Base-by-base conservation (phyloP, 2,797 vertebrate genomes). In the Phataginus tricuspis region DNA sequence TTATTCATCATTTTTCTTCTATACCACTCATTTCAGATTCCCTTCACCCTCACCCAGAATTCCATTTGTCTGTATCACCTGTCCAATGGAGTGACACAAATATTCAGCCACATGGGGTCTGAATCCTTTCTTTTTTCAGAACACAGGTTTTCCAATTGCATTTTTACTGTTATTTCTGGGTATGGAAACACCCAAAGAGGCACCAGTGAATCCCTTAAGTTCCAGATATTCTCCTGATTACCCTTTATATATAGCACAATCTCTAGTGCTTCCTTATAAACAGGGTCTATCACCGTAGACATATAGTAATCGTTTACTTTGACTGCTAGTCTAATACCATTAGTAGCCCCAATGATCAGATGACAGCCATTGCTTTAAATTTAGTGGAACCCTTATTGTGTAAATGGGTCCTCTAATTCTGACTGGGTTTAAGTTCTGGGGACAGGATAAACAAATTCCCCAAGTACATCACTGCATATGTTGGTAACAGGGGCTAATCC, bases 391-490 rank as follows among this genome's bases (percentile, higher is more conserved):
- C 10, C 2, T 51, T 53, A 77, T 31, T 86, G 1, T 92, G 7
- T 2, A 37, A 18, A 2, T 31, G 2, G 15, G 12, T 0, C 0
- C 1, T 77, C 1, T 11, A 27, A 57, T 71, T 88, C 3, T 79
- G 63, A 75, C 29, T 13, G 19, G 4, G 7, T 37, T 95, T 77
- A 84, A 42, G 1, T 84, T 82, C 23, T 59, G 27, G n/a, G 14
- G 19, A 87, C 8, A 29, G 21, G 5, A 78, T 12, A 4, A 87
- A 68, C 21, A 93, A 59, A 74, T 49, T 63, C 7, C 19, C 18
- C 14, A 51, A 53, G 4, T 34, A 11, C 8, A 3, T 69, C 11
- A 55, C 0, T 57, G 31, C 27, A 23, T 27, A 39, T 3, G 7
- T 15, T 90, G 2, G 19, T 61, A 18, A 53, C 18, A 68, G 8